Evolutionary conservation across 2,797 vertebrate species (phyloP).

Genomic region (Fratercula arctica): DNA sequence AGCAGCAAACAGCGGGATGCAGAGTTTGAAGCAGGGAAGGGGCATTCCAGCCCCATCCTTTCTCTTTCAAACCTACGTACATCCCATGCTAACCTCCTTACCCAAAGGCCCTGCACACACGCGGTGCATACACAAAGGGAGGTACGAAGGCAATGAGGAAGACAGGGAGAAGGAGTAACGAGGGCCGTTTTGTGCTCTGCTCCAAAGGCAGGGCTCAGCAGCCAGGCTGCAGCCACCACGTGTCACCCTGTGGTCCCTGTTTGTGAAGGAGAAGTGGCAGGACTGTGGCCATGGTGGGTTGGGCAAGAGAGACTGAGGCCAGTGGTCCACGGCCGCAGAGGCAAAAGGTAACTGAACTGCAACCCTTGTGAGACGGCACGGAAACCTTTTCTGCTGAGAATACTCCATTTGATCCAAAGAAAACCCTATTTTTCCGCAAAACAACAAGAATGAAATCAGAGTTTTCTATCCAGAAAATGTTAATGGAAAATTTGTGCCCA

Average conservation of each 20-base stretch:
- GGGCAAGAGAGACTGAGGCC: background rate
- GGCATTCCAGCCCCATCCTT: background rate
- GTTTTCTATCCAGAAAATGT: slow-evolving; percentile 63
- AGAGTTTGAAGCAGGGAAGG: background rate
- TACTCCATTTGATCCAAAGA: slow-evolving; percentile 3
- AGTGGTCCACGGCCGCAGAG: background rate
- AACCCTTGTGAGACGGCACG: background rate
- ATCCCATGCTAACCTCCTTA: background rate
- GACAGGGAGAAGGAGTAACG: fast-evolving
- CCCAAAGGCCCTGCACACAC: background rate
- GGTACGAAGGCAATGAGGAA: background rate
- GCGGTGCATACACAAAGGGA: fast-evolving
- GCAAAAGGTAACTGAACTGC: background rate
- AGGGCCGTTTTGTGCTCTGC: fast-evolving
- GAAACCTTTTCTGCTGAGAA: slow-evolving; percentile 10
- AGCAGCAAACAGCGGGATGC: background rate
- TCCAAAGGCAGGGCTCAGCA: background rate
- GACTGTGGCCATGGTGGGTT: background rate
- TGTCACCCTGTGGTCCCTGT: too few species aligned
- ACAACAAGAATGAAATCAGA: slow-evolving; percentile 46
- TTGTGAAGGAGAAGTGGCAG: background rate
- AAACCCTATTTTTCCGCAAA: slow-evolving; percentile 23
- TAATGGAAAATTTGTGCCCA: slow-evolving; percentile 62
- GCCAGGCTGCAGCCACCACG: fast-evolving
- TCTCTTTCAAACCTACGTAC: background rate